A percentile compares a stretch with the other conserved stretches of the same genome.
Evolutionary conservation across 2,797 vertebrate genomes (phyloP).

Genomic region (Sebastes alutus): DNA sequence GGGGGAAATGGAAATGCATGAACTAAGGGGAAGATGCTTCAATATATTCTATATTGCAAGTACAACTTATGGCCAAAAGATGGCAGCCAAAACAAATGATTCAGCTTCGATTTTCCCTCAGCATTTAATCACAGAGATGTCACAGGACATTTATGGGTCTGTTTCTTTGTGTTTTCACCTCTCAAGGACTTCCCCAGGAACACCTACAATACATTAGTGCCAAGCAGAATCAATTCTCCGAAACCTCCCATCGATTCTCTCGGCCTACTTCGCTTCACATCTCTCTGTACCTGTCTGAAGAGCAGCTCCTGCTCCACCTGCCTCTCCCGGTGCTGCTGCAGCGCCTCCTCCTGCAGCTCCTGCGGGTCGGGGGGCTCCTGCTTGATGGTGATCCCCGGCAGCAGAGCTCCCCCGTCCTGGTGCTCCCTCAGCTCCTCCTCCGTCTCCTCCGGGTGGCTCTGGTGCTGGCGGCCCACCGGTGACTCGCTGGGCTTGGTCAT

Average conservation of each 20-base stretch:
- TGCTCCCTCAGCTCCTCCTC: conserved; percentile 98
- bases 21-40: background rate
- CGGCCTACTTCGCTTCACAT: background rate
- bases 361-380: conserved; percentile 90
- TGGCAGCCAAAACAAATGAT: conserved; percentile 61
- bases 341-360: conserved; percentile 86
- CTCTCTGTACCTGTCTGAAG: conserved; percentile 90
- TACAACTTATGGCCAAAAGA: conserved; percentile 52
- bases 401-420: conserved; percentile 86
- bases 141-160: background rate
- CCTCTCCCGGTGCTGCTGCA: conserved; percentile 76
- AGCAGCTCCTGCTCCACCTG: conserved; percentile 92
- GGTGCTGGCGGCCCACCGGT: conserved; percentile 88
- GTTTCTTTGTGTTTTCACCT: background rate
- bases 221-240: conserved; percentile 17
- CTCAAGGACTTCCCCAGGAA: conserved; percentile 15
- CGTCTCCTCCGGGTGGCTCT: conserved; percentile 98
- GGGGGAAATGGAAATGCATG: background rate
- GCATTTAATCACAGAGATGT: conserved; percentile 6
- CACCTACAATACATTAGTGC: background rate
- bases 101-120: background rate
- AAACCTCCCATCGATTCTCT: conserved; percentile 10
- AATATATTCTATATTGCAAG: conserved; percentile 20
- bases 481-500: conserved; percentile 92
- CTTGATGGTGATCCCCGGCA: conserved; percentile 88